These are phyloP conservation scores for Wasmannia auropunctata DNA, from an alignment of 1,140 invertebrate genomes.

Conservation along the genomic window DNA sequence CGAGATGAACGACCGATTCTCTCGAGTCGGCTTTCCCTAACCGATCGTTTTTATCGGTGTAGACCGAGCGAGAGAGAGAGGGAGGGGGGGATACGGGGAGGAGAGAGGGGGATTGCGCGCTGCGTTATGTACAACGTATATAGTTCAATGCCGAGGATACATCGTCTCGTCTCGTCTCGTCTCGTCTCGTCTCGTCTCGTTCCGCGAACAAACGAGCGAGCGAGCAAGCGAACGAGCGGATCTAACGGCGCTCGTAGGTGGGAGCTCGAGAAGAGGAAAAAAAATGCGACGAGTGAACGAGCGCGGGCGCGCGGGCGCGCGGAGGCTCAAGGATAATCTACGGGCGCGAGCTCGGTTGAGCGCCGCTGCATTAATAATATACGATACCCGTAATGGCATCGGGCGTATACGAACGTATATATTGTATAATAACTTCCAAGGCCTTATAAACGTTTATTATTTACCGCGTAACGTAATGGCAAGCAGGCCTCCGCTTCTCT, in stretches of 20 bases:
- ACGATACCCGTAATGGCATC: slow-evolving; percentile 85
- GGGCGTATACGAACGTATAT: slow-evolving; percentile 84
- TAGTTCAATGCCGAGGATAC: slow-evolving; percentile 57
- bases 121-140: background rate
- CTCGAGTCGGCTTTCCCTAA: background rate
- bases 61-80: no score
- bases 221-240: slow-evolving; percentile 23
- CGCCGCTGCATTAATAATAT: slow-evolving; percentile 85
- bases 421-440: slow-evolving; percentile 86
- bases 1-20: background rate
- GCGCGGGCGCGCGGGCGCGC: slow-evolving; percentile 4
- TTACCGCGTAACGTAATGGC: slow-evolving; percentile 85
- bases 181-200: slow-evolving; percentile 29
- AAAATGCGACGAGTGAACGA: slow-evolving; percentile 57
- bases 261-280: slow-evolving; percentile 64
- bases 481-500: slow-evolving; percentile 79
- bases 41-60: slow-evolving; percentile 30
- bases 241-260: slow-evolving; percentile 43
- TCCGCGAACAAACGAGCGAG: slow-evolving; percentile 43
- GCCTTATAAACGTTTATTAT: slow-evolving; percentile 86
- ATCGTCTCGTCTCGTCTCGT: slow-evolving; percentile 26
- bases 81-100: background rate
- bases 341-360: slow-evolving; percentile 78
- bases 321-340: slow-evolving; percentile 61
- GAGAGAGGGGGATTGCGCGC: background rate